These are phyloP conservation scores for Eupithecia inturbata DNA, from an alignment of 2,888 invertebrate species.

Conservation along the genomic window DNA sequence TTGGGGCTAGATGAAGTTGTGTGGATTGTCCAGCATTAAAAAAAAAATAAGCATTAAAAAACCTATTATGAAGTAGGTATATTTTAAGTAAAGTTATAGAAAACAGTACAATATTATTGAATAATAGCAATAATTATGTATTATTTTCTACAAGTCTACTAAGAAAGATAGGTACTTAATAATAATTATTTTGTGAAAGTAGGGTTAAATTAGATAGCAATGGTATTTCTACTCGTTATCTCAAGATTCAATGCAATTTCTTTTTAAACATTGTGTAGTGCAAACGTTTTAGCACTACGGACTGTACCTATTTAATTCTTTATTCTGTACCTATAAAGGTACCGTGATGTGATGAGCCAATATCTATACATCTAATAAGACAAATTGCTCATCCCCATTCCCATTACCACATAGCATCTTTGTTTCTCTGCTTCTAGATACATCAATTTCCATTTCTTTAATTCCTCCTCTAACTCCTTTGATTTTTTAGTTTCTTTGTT, in stretches of 20 bases:
- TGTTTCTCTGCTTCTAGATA: constrained; percentile 24
- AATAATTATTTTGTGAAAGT: neutral
- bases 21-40: no score
- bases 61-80: neutral
- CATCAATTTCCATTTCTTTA: constrained; percentile 55
- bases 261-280: no score
- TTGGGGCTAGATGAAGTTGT: no score
- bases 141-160: neutral
- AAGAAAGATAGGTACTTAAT: neutral
- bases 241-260: no score
- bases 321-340: neutral
- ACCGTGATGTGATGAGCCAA: neutral
- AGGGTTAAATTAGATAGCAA: neutral
- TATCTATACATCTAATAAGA: neutral
- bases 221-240: neutral
- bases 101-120: no score
- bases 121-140: no score
- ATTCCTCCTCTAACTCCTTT: constrained; percentile 60
- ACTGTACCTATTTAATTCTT: neutral
- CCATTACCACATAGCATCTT: constrained; percentile 14
- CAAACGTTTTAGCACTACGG: neutral
- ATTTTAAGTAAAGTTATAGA: neutral
- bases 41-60: no score
- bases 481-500: constrained; percentile 54
- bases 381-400: constrained; percentile 27